Base-by-base conservation (phyloP, 2,888 invertebrate genomes). In the Microdon myrmicae region DNA sequence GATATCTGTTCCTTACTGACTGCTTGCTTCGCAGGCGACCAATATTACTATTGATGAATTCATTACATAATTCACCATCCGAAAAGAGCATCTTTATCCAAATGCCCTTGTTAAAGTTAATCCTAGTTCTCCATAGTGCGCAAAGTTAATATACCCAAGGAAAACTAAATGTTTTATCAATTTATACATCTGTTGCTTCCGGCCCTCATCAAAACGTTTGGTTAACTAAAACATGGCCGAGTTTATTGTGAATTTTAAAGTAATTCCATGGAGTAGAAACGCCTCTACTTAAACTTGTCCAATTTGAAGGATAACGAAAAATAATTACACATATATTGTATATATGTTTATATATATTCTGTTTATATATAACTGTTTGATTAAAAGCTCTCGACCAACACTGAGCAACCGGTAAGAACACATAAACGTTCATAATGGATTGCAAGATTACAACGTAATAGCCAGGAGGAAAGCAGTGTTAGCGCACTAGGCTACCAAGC, bases 381-480 rank as follows among this genome's bases (percentile, higher is more conserved):
- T 64, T 58, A 64, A 64, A 53, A 32, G 45, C 58, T 51, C 19
- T n/a, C n/a, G n/a, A n/a, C n/a, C n/a, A n/a, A n/a, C n/a, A 43
- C 43, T 31, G 31, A 10, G 17, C 41, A 34, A 32, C 12, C 45
- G 41, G 17, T 19, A 9, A 32, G 39, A n/a, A n/a, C n/a, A n/a
- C n/a, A n/a, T n/a, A n/a, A n/a, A n/a, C n/a, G n/a, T n/a, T n/a
- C n/a, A n/a, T n/a, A n/a, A n/a, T n/a, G n/a, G n/a, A n/a, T n/a
- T n/a, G n/a, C n/a, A n/a, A n/a, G n/a, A n/a, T n/a, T n/a, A n/a
- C n/a, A n/a, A n/a, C n/a, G n/a, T n/a, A n/a, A n/a, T n/a, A n/a
- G 26, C 19, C 31, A 19, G 25, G 5, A 34, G 32, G 17, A 31
- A 20, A 26, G 38, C n/a, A n/a, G n/a, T n/a, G n/a, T n/a, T n/a